Evolutionary conservation across 2,888 invertebrate species (phyloP), one percentile per base, ranked within the genome.

Genomic region (Leucozona laternaria): DNA sequence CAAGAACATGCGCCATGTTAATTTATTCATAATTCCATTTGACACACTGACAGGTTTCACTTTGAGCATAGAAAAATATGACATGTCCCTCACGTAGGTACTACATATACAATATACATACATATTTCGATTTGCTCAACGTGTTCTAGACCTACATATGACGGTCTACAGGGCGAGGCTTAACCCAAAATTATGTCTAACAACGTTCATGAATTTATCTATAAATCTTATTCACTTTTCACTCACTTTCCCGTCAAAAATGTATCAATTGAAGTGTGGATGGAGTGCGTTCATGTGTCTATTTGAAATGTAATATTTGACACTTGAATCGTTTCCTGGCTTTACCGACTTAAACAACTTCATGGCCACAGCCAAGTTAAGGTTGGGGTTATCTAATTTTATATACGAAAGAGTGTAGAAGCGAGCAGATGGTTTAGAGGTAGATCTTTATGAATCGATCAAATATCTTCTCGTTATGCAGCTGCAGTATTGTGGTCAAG

Each of bases 401-500:
- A 5, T 6, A 17, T 15, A 40, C 40, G 48, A 48, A 78, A 55
- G 48, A 40, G 22, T 62, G 34, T 43, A 15, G 48, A 20, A 48
- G 40, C 20, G 28, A 48, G 40, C 20, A 40, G 68, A 48, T 79
- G 68, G 72, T 25, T 28, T 31, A 50, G 5, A 15, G 5, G 22
- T 25, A 48, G 11, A 70, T 75, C 62, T 73, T 55, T 48, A 37
- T 50, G 45, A 55, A 68, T 60, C 25, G 71, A 79, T 84, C 84
- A 71, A 58, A 60, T 84, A 66, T 71, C 84, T 37, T 71, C 22
- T 53, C 6, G 50, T 17, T 79, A 45, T 84, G 76, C 79, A 84
- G 79, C 84, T 84, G 84, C 25, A 22, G 43, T 15, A 48, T 17
- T 84, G 84, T 53, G 79, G 84, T 79, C 75, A 84, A 76, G 75